A percentile compares a stretch with the other conserved stretches of the same genome.
These are phyloP conservation scores for Anseranas semipalmata DNA, from an alignment of 2,113 vertebrate species.

Conservation along the genomic window DNA sequence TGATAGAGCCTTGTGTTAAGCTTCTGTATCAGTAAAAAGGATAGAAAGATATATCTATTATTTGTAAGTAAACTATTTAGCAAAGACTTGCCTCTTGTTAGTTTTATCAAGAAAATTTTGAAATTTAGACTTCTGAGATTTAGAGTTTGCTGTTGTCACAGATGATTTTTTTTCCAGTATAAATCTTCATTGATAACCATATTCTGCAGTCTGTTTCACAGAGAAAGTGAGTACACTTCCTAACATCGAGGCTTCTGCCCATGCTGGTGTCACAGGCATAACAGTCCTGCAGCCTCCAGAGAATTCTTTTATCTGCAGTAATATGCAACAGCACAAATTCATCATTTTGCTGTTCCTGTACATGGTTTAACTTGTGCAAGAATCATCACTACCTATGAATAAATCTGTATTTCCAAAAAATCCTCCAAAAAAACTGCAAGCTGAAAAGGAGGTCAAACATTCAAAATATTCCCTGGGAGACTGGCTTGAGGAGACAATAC, in stretches of 20 bases:
- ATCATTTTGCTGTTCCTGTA: background rate
- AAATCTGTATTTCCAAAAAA: background rate
- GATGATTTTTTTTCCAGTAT: background rate
- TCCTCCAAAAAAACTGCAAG: no score
- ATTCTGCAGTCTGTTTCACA: background rate
- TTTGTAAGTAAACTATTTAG: background rate
- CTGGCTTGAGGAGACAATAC: background rate
- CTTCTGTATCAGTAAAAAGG: background rate
- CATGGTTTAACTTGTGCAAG: background rate
- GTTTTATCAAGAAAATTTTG: background rate
- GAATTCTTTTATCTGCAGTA: background rate
- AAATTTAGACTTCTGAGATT: background rate
- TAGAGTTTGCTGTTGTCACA: background rate
- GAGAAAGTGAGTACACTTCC: background rate
- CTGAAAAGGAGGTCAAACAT: background rate
- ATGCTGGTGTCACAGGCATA: fast-evolving
- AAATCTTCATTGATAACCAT: background rate
- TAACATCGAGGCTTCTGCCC: background rate
- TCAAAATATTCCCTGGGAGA: background rate
- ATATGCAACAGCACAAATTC: background rate
- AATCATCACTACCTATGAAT: background rate
- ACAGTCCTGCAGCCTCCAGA: background rate
- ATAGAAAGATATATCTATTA: background rate
- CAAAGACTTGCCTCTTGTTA: background rate
- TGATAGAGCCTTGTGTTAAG: background rate